These are phyloP conservation scores for Trachymyrmex septentrionalis DNA, from an alignment of 1,140 invertebrate genomes.

Conservation along the genomic window DNA sequence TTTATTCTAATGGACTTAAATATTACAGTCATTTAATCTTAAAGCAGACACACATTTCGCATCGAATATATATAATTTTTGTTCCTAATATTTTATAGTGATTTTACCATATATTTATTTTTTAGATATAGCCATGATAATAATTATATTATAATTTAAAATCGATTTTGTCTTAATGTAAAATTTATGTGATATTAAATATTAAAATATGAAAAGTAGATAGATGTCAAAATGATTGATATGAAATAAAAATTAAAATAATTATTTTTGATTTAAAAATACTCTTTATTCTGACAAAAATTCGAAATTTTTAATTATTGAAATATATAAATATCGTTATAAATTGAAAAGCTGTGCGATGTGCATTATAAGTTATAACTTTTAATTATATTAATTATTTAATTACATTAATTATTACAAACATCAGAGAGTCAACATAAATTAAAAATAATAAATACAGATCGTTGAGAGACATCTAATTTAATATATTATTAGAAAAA, in stretches of 20 bases:
- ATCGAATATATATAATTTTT: background rate
- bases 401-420: background rate
- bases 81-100: background rate
- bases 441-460: background rate
- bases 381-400: no score
- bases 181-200: background rate
- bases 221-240: background rate
- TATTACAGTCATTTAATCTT: background rate
- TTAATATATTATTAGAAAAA: background rate
- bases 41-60: background rate
- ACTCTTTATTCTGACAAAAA: background rate
- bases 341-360: background rate
- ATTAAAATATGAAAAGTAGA: background rate
- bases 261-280: background rate
- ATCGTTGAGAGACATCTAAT: background rate
- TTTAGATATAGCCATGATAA: background rate
- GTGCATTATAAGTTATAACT: no score
- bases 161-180: background rate
- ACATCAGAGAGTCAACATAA: background rate
- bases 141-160: background rate
- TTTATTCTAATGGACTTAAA: background rate
- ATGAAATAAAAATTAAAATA: background rate
- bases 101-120: background rate
- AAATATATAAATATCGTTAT: background rate
- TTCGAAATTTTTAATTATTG: background rate